Conservation (phyloP, 2,888 invertebrate species). For the Liposcelis brunnea region DNA sequence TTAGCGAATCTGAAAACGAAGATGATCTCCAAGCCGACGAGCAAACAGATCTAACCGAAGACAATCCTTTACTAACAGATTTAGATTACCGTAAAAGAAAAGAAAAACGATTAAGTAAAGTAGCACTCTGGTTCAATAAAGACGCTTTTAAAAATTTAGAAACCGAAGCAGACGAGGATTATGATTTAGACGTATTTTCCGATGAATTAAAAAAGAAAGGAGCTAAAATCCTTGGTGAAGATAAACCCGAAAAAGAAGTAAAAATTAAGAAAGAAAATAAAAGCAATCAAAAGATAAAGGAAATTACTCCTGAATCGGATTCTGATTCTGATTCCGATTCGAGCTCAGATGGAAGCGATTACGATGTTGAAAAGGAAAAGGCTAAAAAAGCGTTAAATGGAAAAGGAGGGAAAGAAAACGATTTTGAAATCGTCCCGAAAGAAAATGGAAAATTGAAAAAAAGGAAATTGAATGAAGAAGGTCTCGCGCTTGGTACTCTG, state of each 20-base stretch:
- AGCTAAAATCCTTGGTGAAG: slow-evolving; percentile 27
- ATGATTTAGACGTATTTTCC: slow-evolving; percentile 64
- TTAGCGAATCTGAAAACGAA: slow-evolving; percentile 6
- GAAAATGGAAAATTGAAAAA: slow-evolving; percentile 38
- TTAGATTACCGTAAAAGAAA: slow-evolving; percentile 58
- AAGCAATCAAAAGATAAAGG: slow-evolving; percentile 26
- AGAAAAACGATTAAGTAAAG: slow-evolving; percentile 55
- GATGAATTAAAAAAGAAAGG: slow-evolving; percentile 57
- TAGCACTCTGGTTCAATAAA: slow-evolving; percentile 75
- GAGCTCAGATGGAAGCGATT: slow-evolving; percentile 25
- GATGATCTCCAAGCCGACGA: background rate
- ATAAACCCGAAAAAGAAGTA: slow-evolving; percentile 17
- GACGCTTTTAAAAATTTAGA: slow-evolving; percentile 38
- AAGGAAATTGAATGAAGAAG: slow-evolving; percentile 64
- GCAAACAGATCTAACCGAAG: slow-evolving; percentile 20
- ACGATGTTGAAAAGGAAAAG: slow-evolving; percentile 28
- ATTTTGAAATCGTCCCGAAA: slow-evolving; percentile 50
- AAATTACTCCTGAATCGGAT: slow-evolving; percentile 15
- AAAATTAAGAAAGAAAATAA: slow-evolving; percentile 22
- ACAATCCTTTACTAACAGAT: slow-evolving; percentile 62
- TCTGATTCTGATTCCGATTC: slow-evolving; percentile 22
- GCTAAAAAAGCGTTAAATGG: slow-evolving; percentile 19
- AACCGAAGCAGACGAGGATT: slow-evolving; percentile 70
- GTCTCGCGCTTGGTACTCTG: slow-evolving; percentile 81
- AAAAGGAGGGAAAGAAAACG: slow-evolving; percentile 32